Conservation (phyloP, 2,888 invertebrate species). For the Drosophila buzzatii region DNA sequence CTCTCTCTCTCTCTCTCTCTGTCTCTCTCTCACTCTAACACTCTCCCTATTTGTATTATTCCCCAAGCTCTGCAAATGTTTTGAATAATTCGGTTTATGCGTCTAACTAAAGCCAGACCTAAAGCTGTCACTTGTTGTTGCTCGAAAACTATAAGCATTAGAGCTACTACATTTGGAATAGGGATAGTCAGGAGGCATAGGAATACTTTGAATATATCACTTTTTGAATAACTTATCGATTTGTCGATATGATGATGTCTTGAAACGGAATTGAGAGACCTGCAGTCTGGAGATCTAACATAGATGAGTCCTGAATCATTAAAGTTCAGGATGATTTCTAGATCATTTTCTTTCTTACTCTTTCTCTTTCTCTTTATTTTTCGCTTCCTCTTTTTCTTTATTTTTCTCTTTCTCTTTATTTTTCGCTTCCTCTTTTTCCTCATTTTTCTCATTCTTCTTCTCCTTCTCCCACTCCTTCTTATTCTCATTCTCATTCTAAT, state of each 20-base stretch:
- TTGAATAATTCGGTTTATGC: conserved; percentile 5
- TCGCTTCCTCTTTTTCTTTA: too few species aligned
- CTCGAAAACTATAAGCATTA: not conserved
- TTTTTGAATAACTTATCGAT: not conserved
- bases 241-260: not conserved
- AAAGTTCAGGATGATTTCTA: not conserved
- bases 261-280: too few species aligned
- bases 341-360: not conserved
- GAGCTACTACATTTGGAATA: not conserved
- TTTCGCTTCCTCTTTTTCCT: too few species aligned
- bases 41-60: not conserved
- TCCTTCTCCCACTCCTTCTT: too few species aligned
- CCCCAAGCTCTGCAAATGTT: not conserved
- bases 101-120: not conserved
- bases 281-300: not conserved
- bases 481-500: too few species aligned
- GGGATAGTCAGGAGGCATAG: not conserved
- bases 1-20: not conserved
- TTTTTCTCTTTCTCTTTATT: too few species aligned
- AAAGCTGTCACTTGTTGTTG: not conserved
- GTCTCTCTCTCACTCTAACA: too few species aligned
- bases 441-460: too few species aligned
- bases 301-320: not conserved
- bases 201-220: not conserved
- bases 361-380: too few species aligned